These are phyloP conservation scores for Urosaurus nigricauda DNA, from an alignment of 2,797 vertebrate species.

Conservation along the genomic window DNA sequence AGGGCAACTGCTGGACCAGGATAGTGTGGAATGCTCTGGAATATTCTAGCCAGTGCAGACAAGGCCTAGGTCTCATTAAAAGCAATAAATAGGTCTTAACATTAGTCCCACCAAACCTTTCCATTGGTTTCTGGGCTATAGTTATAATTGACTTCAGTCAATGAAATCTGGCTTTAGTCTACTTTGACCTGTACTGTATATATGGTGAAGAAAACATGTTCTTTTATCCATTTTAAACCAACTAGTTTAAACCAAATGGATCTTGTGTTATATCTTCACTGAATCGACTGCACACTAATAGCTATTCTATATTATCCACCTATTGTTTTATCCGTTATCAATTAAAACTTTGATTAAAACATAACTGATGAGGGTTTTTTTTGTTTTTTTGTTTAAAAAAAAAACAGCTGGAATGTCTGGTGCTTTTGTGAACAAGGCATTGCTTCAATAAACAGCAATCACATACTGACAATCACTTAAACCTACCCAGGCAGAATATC, in stretches of 20 bases:
- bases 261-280: not conserved
- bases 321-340: not conserved
- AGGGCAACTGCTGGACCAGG: too few relatives aligned
- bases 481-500: conserved; percentile 35
- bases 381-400: too few relatives aligned
- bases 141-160: not conserved
- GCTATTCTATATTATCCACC: not conserved
- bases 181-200: not conserved
- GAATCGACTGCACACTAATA: not conserved
- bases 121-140: not conserved
- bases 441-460: conserved; percentile 27
- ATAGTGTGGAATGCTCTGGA: too few relatives aligned
- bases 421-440: conserved; percentile 40
- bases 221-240: not conserved
- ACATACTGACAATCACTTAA: conserved; percentile 48
- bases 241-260: not conserved
- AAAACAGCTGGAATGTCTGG: not conserved
- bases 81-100: not conserved
- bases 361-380: not conserved
- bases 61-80: not conserved
- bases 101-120: not conserved
- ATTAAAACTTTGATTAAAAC: conserved; percentile 17
- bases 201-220: not conserved
- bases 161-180: not conserved
- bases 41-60: too few relatives aligned